Evolutionary conservation across 2,113 vertebrate species (phyloP).

Genomic region (Terrapene triunguis): DNA sequence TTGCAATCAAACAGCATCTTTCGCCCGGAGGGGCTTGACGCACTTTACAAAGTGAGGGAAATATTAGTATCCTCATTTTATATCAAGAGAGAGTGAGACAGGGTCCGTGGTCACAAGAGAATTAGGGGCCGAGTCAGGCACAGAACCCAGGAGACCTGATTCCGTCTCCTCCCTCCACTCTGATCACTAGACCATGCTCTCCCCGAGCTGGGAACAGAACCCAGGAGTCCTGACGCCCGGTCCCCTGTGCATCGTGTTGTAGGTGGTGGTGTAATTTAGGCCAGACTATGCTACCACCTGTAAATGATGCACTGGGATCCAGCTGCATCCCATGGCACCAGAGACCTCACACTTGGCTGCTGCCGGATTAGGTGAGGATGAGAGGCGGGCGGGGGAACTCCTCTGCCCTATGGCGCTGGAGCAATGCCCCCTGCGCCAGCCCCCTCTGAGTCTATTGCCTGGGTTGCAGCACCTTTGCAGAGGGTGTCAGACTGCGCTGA

Average conservation of each 20-base stretch:
- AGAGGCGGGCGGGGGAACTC: background rate
- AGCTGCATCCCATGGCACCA: background rate
- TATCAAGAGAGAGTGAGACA: background rate
- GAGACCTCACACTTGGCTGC: background rate
- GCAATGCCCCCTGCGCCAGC: background rate
- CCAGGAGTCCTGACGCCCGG: background rate
- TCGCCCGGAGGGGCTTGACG: background rate
- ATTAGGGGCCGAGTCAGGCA: background rate
- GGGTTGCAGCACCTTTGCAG: background rate
- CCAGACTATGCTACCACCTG: too few relatives aligned
- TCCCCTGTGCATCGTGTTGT: background rate
- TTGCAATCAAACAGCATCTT: background rate
- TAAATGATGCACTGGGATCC: background rate
- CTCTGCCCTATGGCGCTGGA: background rate
- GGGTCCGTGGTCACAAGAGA: background rate
- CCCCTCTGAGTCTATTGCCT: background rate
- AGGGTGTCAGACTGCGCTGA: background rate
- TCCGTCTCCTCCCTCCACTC: background rate
- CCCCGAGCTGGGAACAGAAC: background rate
- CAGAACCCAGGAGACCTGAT: background rate
- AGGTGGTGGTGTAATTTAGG: background rate
- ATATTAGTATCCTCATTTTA: background rate
- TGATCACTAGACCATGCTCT: background rate
- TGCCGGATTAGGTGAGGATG: background rate
- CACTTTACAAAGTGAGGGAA: background rate